Evolutionary conservation across 2,797 vertebrate species (phyloP), one percentile per base, ranked within the genome.

Genomic region (Enteromius treurensis): DNA sequence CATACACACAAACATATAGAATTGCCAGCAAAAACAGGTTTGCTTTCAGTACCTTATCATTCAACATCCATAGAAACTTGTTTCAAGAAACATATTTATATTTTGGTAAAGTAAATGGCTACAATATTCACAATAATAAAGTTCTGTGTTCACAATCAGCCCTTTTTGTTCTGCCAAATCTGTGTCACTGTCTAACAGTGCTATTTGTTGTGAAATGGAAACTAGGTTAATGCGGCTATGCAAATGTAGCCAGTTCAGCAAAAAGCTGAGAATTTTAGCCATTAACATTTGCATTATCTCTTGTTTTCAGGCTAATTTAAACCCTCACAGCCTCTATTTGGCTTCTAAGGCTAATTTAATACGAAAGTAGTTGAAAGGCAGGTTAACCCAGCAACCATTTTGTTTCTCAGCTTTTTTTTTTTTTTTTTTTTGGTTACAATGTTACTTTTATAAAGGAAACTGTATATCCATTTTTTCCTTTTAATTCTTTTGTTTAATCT

Each of bases 261-360:
- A 14, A 75, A 64, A 47, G 58, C 17, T 34, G 62, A 51, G 11
- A 10, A 67, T 51, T 53, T 51, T 1, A 79, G 11, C 15, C 19
- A 68, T 19, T 55, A 42, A 29, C 0, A 55, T 53, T 29, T 42
- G 58, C 21, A 32, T 8, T 7, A 49, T 49, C 10, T 29, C 9
- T 26, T 34, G 34, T 67, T 19, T 32, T 29, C 26, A 60, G 37
- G 67, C 23, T 70, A 26, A 29, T 80, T 80, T 29, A 53, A 79
- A 80, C 15, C 19, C 32, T 26, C 21, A 69, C 32, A 10, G 32
- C 8, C 10, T 69, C 8, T 26, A 17, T 55, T 26, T 3, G 8
- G 47, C 4, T 4, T 79, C 9, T 21, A 17, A 53, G 29, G 4
- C n/a, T 55, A 55, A 34, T 13, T 79, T 42, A 55, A 79, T 40